These are phyloP conservation scores for Plebejus argus DNA, from an alignment of 2,888 invertebrate genomes.

Conservation along the genomic window DNA sequence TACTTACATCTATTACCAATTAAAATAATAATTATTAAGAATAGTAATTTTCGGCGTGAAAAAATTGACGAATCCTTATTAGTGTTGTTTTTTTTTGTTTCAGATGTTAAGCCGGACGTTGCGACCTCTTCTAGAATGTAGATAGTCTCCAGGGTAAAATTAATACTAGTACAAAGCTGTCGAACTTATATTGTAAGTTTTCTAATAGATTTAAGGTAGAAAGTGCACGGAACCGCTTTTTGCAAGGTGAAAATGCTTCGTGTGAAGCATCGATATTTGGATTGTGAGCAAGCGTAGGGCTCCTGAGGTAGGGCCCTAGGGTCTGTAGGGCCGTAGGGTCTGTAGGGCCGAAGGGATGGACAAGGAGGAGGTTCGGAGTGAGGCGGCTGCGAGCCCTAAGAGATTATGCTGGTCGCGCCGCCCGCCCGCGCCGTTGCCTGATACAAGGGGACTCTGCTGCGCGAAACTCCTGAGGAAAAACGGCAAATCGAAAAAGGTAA, in stretches of 20 bases:
- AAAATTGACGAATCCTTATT: too few relatives aligned
- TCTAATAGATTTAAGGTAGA: conserved; percentile 50
- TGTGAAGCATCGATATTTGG: conserved; percentile 76
- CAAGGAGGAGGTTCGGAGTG: conserved; percentile 71
- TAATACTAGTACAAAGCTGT: conserved; percentile 68
- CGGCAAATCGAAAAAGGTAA: conserved; percentile 90
- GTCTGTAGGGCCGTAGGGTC: conserved; percentile 62
- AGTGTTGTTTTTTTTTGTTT: conserved; percentile 53
- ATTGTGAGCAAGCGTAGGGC: conserved; percentile 64
- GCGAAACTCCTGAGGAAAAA: conserved; percentile 90
- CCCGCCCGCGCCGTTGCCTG: conserved; percentile 78
- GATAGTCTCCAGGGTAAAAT: conserved; percentile 51
- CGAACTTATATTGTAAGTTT: conserved; percentile 61
- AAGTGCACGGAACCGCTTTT: conserved; percentile 58
- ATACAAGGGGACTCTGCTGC: conserved; percentile 91
- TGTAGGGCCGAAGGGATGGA: conserved; percentile 62
- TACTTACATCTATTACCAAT: too few relatives aligned
- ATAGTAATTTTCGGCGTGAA: background rate
- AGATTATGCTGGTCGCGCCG: conserved; percentile 70
- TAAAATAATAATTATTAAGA: background rate
- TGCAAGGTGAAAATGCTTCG: conserved; percentile 66
- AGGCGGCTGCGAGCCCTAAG: conserved; percentile 64
- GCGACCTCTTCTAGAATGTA: conserved; percentile 58
- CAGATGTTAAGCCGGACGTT: conserved; percentile 79
- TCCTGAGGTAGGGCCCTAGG: conserved; percentile 52